A percentile compares a stretch with the other conserved stretches of the same genome.
Conservation (phyloP, 2,113 vertebrate genomes). For the Hystrix brachyura region DNA sequence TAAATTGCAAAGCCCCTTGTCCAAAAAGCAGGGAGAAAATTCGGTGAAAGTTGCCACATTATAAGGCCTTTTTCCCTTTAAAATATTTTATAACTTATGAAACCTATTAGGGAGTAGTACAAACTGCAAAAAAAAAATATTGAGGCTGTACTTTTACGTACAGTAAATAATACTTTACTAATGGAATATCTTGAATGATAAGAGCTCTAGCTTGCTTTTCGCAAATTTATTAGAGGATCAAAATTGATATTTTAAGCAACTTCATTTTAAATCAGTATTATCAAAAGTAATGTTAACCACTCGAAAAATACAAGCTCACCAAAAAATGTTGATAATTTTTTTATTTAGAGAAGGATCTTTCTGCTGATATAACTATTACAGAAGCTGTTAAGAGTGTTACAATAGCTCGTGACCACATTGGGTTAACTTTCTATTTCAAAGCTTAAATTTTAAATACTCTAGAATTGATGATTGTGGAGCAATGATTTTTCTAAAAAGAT, state of each 20-base stretch:
- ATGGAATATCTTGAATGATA: not conserved
- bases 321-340: slow-evolving; percentile 29
- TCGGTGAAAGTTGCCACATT: not conserved
- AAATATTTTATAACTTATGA: slow-evolving; percentile 46
- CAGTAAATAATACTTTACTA: slow-evolving; percentile 13
- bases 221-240: not conserved
- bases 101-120: not conserved
- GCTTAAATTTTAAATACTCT: slow-evolving; percentile 56
- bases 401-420: not conserved
- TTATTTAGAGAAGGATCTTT: slow-evolving; percentile 26
- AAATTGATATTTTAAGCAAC: slow-evolving; percentile 17
- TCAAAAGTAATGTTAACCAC: not conserved
- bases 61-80: not conserved
- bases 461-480: not conserved
- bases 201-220: slow-evolving; percentile 34
- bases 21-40: slow-evolving; percentile 24
- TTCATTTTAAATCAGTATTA: slow-evolving; percentile 55
- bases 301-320: not conserved
- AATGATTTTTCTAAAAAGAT: slow-evolving; percentile 49
- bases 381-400: not conserved
- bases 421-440: slow-evolving; percentile 35
- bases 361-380: not conserved
- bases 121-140: slow-evolving; percentile 11
- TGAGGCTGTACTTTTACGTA: slow-evolving; percentile 38
- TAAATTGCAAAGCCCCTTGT: not conserved